Base-by-base conservation (phyloP, 2,888 invertebrate genomes). In the Tenthredo livida region DNA sequence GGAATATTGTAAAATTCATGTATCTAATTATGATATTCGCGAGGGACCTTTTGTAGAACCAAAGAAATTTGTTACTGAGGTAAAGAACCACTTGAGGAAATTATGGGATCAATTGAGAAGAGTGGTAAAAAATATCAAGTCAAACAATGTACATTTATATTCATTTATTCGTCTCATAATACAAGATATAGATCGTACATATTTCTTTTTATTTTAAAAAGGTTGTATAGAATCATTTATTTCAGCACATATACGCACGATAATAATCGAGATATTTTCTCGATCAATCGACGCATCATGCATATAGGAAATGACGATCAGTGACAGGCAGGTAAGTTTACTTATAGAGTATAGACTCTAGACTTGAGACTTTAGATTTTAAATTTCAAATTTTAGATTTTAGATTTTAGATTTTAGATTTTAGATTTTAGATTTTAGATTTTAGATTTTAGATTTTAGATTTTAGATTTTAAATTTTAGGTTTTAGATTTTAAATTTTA, bases 111-210 rank as follows among this genome's bases (percentile, higher is more conserved):
- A 9, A 10, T 61, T 61, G 1, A 58, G 2, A 65, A 12, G 2
- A 25, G 21, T 50, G 21, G 7, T 47, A 17, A 29, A 75, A 47
- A 25, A 75, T 50, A 15, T 25, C 10, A 7, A n/a, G 5, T 9
- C n/a, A 0, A 43, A 77, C 15, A 29, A 70, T n/a, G 15, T 90
- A 90, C 90, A 90, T 90, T 89, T 89, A 91, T 90, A 80, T 88
- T 90, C 87, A 88, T 91, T 91, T 91, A 91, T 91, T 91, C 89
- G 89, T 89, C 88, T 89, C 87, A 90, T 88, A 88, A 89, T 91
- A 91, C 90, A 90, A 90, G 90, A 90, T 88, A 89, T 89, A 90
- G 90, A 90, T 90, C 87, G 88, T 89, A 91, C 88, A 90, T 89
- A 89, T 86, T 84, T 84, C 80, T 84, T 72, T 85, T 85, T 85